Evolutionary conservation across 1,140 invertebrate genomes (phyloP).

Genomic region (Caerostris darwini): DNA sequence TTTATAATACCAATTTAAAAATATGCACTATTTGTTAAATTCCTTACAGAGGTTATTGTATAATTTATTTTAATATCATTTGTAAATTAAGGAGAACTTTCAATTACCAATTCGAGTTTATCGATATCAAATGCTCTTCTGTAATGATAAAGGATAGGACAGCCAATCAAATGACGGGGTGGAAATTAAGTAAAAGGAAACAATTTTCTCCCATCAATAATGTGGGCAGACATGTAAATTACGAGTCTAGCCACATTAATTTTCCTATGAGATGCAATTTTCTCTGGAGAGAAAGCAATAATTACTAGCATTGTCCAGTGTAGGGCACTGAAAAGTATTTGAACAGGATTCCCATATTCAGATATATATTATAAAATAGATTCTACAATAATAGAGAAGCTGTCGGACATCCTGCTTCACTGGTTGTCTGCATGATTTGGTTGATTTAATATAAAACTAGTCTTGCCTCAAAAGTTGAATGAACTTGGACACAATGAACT

Average conservation of each 20-base stretch:
- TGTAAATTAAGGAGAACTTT: not conserved
- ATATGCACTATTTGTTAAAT: too few relatives aligned
- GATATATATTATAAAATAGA: not conserved
- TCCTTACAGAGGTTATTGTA: not conserved
- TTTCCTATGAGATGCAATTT: not conserved
- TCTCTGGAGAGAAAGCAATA: not conserved
- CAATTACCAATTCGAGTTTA: not conserved
- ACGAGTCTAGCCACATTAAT: not conserved
- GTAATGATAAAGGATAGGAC: conserved; percentile 7
- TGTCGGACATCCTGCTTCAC: too few relatives aligned
- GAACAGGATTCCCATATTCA: not conserved
- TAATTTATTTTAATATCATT: not conserved
- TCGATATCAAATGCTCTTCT: not conserved
- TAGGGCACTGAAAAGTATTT: not conserved
- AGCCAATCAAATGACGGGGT: not conserved
- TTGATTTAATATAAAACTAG: too few relatives aligned
- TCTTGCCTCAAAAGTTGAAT: too few relatives aligned
- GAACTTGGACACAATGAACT: too few relatives aligned
- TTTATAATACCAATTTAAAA: too few relatives aligned
- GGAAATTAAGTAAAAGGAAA: conserved; percentile 13
- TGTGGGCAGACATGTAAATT: conserved; percentile 1
- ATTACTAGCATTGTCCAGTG: not conserved
- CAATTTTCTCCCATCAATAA: not conserved
- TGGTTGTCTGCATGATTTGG: too few relatives aligned
- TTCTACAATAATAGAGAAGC: not conserved